Evolutionary conservation across 2,113 vertebrate genomes (phyloP).

Genomic region (Sylvia atricapilla): DNA sequence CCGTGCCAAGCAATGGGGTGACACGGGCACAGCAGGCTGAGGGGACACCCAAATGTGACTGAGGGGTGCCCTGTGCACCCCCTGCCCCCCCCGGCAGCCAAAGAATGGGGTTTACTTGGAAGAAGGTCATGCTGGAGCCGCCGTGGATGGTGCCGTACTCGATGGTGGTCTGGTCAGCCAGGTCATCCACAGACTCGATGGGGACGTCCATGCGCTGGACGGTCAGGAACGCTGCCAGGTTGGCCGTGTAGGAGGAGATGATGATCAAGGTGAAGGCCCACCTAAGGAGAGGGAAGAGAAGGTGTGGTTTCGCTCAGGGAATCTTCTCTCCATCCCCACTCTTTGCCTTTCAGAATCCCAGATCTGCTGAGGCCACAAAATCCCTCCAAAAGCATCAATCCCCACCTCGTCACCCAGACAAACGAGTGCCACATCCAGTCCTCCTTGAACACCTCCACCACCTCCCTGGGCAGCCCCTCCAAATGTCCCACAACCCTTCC

Average conservation of each 20-base stretch:
- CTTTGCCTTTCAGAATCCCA: neutral
- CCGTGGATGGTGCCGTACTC: conserved; percentile 97
- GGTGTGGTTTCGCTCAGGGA: neutral
- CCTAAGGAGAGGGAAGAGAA: conserved; percentile 65
- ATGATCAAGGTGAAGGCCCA: conserved; percentile 99
- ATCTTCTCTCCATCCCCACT: neutral
- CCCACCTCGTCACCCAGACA: neutral
- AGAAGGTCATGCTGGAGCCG: conserved; percentile 99
- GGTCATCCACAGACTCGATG: conserved; percentile 95
- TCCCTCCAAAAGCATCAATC: neutral
- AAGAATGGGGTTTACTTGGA: conserved; percentile 82
- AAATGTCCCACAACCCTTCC: neutral
- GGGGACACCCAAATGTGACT: neutral
- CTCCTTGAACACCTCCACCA: neutral
- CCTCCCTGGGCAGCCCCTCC: neutral
- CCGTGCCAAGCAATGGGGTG: fast-evolving
- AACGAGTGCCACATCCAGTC: neutral
- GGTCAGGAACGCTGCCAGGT: conserved; percentile 94
- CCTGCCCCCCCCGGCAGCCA: neutral
- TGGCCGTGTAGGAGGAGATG: conserved; percentile 98
- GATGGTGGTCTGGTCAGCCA: conserved; percentile 96
- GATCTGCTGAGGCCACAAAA: neutral
- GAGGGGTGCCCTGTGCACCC: neutral
- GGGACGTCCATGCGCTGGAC: conserved; percentile 97
- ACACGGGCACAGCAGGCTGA: neutral